These are phyloP conservation scores for Drosophila sturtevanti DNA, from an alignment of 1,140 invertebrate species.

Conservation along the genomic window DNA sequence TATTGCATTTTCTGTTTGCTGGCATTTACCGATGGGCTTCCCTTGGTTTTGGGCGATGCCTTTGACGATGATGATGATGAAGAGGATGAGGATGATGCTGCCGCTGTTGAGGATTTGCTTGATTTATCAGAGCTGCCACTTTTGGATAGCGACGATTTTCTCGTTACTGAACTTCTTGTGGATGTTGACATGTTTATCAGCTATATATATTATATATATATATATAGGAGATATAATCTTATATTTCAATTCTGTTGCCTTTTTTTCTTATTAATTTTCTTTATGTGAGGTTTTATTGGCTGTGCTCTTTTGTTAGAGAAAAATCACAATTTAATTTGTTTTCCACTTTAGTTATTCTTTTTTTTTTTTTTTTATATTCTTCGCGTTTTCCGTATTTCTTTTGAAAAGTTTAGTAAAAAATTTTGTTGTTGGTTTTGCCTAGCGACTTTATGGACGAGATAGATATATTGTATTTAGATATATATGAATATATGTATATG, in stretches of 20 bases:
- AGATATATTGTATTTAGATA: constrained; percentile 29
- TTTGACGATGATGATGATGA: constrained; percentile 13
- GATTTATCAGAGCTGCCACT: constrained; percentile 55
- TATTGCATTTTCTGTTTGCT: constrained; percentile 80
- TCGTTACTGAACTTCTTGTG: constrained; percentile 77
- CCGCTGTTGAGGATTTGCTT: constrained; percentile 45
- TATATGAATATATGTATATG: constrained; percentile 20
- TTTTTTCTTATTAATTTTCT: constrained; percentile 41
- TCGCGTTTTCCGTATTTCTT: constrained; percentile 34
- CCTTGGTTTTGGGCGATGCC: not conserved
- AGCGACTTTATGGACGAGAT: constrained; percentile 47
- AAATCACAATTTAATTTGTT: constrained; percentile 45
- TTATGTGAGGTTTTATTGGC: constrained; percentile 24
- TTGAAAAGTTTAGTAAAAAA: constrained; percentile 55
- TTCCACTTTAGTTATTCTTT: constrained; percentile 37
- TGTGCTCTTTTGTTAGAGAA: constrained; percentile 16
- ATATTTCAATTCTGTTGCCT: constrained; percentile 53
- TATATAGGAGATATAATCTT: constrained; percentile 26
- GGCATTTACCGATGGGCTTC: constrained; percentile 37
- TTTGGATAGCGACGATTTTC: constrained; percentile 68
- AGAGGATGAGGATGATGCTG: constrained; percentile 35
- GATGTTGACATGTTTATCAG: constrained; percentile 74
- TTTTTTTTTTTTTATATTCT: constrained; percentile 31
- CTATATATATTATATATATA: constrained; percentile 1
- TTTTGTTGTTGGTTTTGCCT: constrained; percentile 49